A percentile compares a stretch with the other conserved stretches of the same genome.
Conservation (phyloP, 1,140 invertebrate species). For the Monomorium pharaonis region DNA sequence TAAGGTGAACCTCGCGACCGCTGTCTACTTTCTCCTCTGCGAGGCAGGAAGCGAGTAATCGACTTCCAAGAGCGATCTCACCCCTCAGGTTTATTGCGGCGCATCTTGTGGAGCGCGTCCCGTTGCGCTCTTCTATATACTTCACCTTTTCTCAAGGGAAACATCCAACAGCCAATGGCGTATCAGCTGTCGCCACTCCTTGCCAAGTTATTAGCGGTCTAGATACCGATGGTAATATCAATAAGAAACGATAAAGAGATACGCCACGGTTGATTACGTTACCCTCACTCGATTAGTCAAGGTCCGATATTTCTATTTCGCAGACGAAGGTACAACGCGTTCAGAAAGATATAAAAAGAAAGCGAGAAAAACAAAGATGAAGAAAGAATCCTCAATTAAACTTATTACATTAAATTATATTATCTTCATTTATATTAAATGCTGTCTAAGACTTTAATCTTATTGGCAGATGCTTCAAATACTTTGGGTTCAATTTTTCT, state of each 20-base stretch:
- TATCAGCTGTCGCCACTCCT: slow-evolving; percentile 29
- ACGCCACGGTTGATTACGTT: background rate
- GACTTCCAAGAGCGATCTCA: slow-evolving; percentile 53
- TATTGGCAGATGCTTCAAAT: background rate
- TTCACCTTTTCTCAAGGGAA: slow-evolving; percentile 27
- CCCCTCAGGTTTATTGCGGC: slow-evolving; percentile 28
- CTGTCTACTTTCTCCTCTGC: slow-evolving; percentile 32
- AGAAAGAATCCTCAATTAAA: background rate
- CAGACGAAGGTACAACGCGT: background rate
- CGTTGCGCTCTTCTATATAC: background rate
- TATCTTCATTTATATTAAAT: background rate
- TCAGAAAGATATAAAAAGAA: background rate
- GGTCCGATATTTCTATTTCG: background rate
- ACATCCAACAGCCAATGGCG: background rate
- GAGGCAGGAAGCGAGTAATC: slow-evolving; percentile 51
- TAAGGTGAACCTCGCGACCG: slow-evolving; percentile 31
- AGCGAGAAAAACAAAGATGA: background rate
- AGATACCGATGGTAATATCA: slow-evolving; percentile 15
- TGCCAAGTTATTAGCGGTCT: slow-evolving; percentile 19
- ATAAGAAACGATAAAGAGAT: slow-evolving; percentile 1
- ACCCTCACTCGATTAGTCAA: background rate
- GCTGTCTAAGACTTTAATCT: slow-evolving; percentile 7
- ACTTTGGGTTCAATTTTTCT: background rate
- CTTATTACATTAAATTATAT: slow-evolving; percentile 2
- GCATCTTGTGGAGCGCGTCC: slow-evolving; percentile 2